Base-by-base conservation (phyloP, 2,113 vertebrate genomes). In the Prionailurus bengalensis region DNA sequence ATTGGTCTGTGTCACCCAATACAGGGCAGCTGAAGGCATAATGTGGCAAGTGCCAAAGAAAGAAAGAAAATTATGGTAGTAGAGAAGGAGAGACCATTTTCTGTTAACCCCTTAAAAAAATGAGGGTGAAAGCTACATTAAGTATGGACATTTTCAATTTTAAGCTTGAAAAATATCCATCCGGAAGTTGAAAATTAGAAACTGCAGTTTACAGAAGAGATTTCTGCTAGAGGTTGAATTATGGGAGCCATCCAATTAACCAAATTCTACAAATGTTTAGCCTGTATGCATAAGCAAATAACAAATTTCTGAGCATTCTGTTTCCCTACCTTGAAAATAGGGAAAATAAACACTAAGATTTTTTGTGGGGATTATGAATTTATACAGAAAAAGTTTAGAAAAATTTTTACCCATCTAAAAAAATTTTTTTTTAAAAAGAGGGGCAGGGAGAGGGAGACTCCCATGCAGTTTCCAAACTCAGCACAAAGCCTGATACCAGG, bases 141-240 rank as follows among this genome's bases (percentile, higher is more conserved):
- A 8, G 48, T 85, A 4, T 45, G 80, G 19, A 25, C 0, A 31
- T 42, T 94, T 92, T 86, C 27, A 63, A 36, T 61, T 95, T 89
- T 89, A 84, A 53, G 27, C 91, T 73, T 83, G 66, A 73, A 88
- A 92, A 80, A 36, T 21, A 66, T 45, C 2, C 27, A 68, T 15
- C 21, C 27, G n/a, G 55, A 92, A 92, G 14, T 25, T 82, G n/a
- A 95, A 93, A 86, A 79, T 55, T 86, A 17, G 25, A 91, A 70
- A 65, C 14, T 70, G 39, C 6, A 1, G 68, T 48, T 90, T 10
- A 82, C n/a, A 39, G 33, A 8, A 66, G 87, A 93, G 66, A 61
- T 79, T 87, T 93, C n/a, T 76, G 19, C 36, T 85, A 51, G 33
- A 45, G 58, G 65, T 14, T 76, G 36, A 86, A 66, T 15, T 79